Percentiles rank a stretch among this genome's conserved stretches.
Conservation (phyloP, 2,797 vertebrate species). For the Alcedo quadribrachys region DNA sequence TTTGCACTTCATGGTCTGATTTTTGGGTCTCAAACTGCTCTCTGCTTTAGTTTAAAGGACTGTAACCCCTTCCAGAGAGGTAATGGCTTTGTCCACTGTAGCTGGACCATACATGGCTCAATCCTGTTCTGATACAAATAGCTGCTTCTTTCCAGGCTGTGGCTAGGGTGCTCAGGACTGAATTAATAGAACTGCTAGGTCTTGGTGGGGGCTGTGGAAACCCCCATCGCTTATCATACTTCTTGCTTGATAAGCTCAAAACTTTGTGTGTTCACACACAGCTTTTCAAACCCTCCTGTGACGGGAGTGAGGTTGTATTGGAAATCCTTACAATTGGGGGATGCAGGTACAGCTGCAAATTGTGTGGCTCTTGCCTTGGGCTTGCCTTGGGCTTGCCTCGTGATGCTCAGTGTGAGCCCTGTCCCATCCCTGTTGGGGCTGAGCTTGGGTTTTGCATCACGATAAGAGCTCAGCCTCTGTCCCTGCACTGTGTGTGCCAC, state of each 20-base stretch:
- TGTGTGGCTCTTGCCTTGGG: neutral
- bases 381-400: neutral
- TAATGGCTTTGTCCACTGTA: neutral
- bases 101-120: neutral
- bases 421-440: accelerated
- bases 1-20: neutral
- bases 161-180: neutral
- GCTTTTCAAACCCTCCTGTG: neutral
- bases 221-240: neutral
- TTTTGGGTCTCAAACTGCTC: neutral
- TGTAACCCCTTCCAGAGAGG: neutral
- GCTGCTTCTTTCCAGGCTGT: neutral
- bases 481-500: neutral
- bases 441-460: neutral
- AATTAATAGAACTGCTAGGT: neutral
- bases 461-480: neutral
- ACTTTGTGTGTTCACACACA: neutral
- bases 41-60: neutral
- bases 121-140: neutral
- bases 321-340: accelerated
- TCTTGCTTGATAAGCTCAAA: neutral
- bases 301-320: accelerated
- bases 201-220: neutral
- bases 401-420: neutral
- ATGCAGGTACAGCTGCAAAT: neutral